Percentiles rank a stretch among this genome's conserved stretches.
These are phyloP conservation scores for Spinibarbus caldwelli DNA, from an alignment of 2,797 vertebrate species.

Conservation along the genomic window DNA sequence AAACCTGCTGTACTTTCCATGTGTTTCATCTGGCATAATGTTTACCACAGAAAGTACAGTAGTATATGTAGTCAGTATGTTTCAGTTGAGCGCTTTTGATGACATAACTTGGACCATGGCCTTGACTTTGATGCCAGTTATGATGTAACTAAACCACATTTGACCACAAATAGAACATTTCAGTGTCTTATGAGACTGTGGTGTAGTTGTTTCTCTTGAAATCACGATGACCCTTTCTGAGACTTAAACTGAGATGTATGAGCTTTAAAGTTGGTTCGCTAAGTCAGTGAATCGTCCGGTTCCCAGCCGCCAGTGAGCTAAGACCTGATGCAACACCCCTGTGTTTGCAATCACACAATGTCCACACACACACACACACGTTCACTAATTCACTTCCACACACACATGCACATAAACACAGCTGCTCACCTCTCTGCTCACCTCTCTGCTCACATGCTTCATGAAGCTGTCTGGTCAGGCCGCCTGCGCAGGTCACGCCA, in stretches of 20 bases:
- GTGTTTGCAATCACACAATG: neutral
- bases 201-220: slow-evolving; percentile 19
- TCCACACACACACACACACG: neutral
- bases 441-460: slow-evolving; percentile 2
- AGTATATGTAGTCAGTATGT: too few relatives aligned
- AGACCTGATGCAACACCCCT: slow-evolving; percentile 62
- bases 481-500: neutral
- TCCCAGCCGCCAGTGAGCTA: slow-evolving; percentile 62
- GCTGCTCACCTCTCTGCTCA: neutral
- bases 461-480: neutral
- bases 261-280: slow-evolving; percentile 57
- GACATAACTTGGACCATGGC: neutral
- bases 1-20: too few relatives aligned
- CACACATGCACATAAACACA: slow-evolving; percentile 38
- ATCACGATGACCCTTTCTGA: slow-evolving; percentile 40
- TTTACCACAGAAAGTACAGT: too few relatives aligned
- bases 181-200: slow-evolving; percentile 2
- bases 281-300: slow-evolving; percentile 64
- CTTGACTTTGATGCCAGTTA: neutral
- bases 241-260: slow-evolving; percentile 62
- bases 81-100: neutral
- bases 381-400: neutral
- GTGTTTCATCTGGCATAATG: too few relatives aligned
- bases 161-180: neutral
- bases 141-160: neutral